Conservation (phyloP, 2,797 vertebrate genomes). For the Chelon labrosus region DNA sequence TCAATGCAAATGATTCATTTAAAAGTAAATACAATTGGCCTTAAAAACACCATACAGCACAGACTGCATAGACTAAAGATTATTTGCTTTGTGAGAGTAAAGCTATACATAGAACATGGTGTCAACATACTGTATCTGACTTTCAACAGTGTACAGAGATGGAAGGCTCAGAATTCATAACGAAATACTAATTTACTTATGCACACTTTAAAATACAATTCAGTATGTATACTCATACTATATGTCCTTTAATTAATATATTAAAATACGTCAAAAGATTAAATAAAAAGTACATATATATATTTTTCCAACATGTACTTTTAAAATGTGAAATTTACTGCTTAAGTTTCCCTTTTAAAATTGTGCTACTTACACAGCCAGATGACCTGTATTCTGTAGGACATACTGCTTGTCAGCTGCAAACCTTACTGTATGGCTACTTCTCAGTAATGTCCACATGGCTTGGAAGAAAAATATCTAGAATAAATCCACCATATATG, state of each 20-base stretch:
- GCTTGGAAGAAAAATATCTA: background rate
- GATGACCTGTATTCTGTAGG: background rate
- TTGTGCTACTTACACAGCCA: background rate
- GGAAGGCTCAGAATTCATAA: too few species aligned
- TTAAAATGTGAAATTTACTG: background rate
- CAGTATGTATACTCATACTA: too few species aligned
- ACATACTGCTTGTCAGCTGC: background rate
- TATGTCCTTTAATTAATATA: too few species aligned
- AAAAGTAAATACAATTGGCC: too few species aligned
- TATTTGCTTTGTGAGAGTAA: background rate
- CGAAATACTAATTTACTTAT: too few species aligned
- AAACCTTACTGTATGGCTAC: background rate
- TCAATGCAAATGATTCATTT: too few species aligned
- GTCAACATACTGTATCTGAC: background rate
- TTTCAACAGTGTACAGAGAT: too few species aligned
- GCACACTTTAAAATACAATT: too few species aligned
- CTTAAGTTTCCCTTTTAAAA: background rate
- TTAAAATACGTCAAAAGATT: background rate
- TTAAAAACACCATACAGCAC: background rate
- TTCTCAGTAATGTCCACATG: background rate
- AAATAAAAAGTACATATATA: background rate
- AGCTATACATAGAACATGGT: background rate
- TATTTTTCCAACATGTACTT: background rate
- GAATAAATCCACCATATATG: background rate
- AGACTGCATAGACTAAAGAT: background rate